A percentile compares a stretch with the other conserved stretches of the same genome.
Conservation (phyloP, 53 echinoderm and acorn worm genomes). For the Patiria pectinifera region DNA sequence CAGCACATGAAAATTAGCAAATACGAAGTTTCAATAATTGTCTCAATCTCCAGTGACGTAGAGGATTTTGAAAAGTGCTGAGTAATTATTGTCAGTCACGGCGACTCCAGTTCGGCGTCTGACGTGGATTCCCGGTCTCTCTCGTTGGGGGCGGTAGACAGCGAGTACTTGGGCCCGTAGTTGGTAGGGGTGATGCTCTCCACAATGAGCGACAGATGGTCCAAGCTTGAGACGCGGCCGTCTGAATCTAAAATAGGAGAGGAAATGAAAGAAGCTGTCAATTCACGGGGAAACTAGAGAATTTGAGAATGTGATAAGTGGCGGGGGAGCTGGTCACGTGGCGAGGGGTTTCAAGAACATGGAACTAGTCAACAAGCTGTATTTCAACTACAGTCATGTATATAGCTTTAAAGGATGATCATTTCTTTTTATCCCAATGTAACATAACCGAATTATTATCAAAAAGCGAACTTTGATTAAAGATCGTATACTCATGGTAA, state of each 20-base stretch:
- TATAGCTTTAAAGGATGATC: too few relatives aligned
- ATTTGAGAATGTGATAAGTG: neutral
- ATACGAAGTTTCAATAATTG: too few relatives aligned
- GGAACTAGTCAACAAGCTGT: too few relatives aligned
- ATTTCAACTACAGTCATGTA: too few relatives aligned
- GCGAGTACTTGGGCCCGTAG: conserved; percentile 68
- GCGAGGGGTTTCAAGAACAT: too few relatives aligned
- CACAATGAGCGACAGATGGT: conserved; percentile 87
- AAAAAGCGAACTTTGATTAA: too few relatives aligned
- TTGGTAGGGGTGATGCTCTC: conserved; percentile 79
- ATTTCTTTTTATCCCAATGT: too few relatives aligned
- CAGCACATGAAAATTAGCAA: too few relatives aligned
- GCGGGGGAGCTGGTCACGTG: neutral
- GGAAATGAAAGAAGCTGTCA: conserved; percentile 34
- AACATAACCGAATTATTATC: too few relatives aligned
- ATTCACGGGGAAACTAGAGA: neutral
- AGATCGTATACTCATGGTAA: too few relatives aligned
- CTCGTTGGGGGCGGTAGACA: conserved; percentile 64
- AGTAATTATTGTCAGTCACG: neutral
- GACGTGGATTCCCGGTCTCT: conserved; percentile 50
- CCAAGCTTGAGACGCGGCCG: conserved; percentile 80
- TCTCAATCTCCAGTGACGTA: too few relatives aligned
- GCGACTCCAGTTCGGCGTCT: conserved; percentile 53
- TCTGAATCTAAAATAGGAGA: conserved; percentile 63
- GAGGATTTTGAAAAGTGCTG: neutral